A percentile compares a stretch with the other conserved stretches of the same genome.
Evolutionary conservation across 2,888 invertebrate species (phyloP).

Genomic region (Acronicta alni): DNA sequence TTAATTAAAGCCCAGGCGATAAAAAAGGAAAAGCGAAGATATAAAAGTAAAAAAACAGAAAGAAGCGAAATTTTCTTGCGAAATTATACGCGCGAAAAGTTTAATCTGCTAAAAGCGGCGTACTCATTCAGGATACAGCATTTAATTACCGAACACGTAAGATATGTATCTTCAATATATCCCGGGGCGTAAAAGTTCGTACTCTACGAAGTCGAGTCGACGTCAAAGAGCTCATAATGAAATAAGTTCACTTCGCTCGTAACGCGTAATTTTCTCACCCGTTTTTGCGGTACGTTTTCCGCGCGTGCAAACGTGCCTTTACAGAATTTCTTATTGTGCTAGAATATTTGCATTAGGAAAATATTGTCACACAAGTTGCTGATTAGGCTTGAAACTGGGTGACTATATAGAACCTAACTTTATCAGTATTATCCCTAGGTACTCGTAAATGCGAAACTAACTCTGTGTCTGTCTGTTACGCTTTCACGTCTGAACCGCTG

Average conservation of each 20-base stretch:
- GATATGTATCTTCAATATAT: conserved; percentile 48
- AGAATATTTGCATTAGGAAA: too few species aligned
- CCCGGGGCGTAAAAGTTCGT: conserved; percentile 39
- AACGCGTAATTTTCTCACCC: conserved; percentile 29
- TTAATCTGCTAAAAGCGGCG: conserved; percentile 51
- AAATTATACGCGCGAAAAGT: conserved; percentile 47
- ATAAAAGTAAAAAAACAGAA: conserved; percentile 43
- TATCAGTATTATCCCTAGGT: too few species aligned
- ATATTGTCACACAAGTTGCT: not conserved
- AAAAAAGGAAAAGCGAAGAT: conserved; percentile 23
- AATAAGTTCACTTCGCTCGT: conserved; percentile 51
- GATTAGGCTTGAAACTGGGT: not conserved
- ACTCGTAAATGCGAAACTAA: too few species aligned
- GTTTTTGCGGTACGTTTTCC: conserved; percentile 26
- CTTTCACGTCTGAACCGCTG: too few species aligned
- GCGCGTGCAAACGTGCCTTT: conserved; percentile 23
- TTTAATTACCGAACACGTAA: conserved; percentile 57
- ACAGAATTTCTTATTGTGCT: conserved; percentile 20
- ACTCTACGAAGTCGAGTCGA: conserved; percentile 19
- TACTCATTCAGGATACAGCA: conserved; percentile 38
- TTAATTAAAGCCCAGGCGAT: conserved; percentile 47
- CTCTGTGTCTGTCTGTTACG: too few species aligned
- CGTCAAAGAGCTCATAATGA: conserved; percentile 57
- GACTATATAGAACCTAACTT: too few species aligned
- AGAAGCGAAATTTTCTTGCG: conserved; percentile 24